These are phyloP conservation scores for Nibea albiflora DNA, from an alignment of 2,113 vertebrate species.

Conservation along the genomic window DNA sequence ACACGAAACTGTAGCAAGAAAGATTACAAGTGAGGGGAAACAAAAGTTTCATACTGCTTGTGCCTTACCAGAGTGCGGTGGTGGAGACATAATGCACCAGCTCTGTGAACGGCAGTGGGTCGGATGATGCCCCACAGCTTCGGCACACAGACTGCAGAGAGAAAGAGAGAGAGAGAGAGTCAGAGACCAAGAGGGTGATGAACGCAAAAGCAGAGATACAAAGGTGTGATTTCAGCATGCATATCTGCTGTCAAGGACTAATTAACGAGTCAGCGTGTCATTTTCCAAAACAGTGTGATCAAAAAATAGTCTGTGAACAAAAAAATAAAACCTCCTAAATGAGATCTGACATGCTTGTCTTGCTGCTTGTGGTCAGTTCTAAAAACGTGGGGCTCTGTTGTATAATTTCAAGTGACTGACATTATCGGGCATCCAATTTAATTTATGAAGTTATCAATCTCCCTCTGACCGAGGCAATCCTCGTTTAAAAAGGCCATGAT, in stretches of 20 bases:
- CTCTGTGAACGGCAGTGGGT: conserved; percentile 96
- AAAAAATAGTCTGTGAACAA: not conserved
- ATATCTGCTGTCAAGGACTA: conserved; percentile 15
- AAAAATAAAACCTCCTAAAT: not conserved
- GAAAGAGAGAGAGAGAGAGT: not conserved
- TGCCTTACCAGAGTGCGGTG: conserved; percentile 94
- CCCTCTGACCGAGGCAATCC: not conserved
- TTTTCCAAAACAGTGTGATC: not conserved
- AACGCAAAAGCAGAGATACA: conserved; percentile 12
- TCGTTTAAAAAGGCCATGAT: conserved; percentile 15
- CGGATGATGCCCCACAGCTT: conserved; percentile 97
- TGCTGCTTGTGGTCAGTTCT: not conserved
- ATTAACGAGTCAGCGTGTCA: conserved; percentile 37
- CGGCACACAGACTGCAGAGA: conserved; percentile 90
- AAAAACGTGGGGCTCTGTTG: not conserved
- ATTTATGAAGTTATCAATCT: conserved; percentile 22
- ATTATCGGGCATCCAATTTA: not conserved
- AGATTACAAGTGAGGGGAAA: not conserved
- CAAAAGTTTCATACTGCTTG: conserved; percentile 11
- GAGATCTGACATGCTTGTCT: not conserved
- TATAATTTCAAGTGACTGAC: conserved; percentile 4
- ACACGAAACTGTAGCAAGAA: not conserved
- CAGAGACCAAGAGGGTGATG: conserved; percentile 12
- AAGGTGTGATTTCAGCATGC: conserved; percentile 16
- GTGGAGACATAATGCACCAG: conserved; percentile 98